Evolutionary conservation across 2,113 vertebrate species (phyloP).

Genomic region (Pardalotus punctatus): DNA sequence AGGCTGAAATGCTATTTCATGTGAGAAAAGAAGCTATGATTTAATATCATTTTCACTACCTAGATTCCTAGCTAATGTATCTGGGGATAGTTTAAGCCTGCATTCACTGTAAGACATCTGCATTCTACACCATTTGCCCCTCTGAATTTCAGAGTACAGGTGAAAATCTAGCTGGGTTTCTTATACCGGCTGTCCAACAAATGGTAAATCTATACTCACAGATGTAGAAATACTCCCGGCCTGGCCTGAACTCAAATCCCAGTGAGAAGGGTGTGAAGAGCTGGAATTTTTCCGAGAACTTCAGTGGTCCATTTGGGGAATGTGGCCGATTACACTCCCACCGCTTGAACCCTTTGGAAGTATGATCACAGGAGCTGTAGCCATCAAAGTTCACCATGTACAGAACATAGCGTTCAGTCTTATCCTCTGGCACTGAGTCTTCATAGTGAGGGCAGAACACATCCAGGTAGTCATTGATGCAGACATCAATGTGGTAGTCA

Average conservation of each 20-base stretch:
- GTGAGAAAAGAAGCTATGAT: slow-evolving; percentile 26
- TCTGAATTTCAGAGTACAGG: neutral
- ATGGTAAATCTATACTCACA: slow-evolving; percentile 84
- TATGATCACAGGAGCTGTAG: slow-evolving; percentile 97
- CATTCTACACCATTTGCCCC: neutral
- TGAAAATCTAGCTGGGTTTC: slow-evolving; percentile 36
- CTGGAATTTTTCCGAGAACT: slow-evolving; percentile 99
- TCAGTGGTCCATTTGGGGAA: slow-evolving; percentile 94
- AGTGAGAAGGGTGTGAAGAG: slow-evolving; percentile 99
- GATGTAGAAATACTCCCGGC: slow-evolving; percentile 99
- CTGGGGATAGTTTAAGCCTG: slow-evolving; percentile 17
- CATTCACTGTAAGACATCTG: slow-evolving; percentile 33
- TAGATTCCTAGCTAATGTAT: slow-evolving; percentile 48
- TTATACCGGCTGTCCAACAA: neutral
- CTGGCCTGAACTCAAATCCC: slow-evolving; percentile 98
- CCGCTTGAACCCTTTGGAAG: slow-evolving; percentile 97
- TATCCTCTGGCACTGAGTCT: slow-evolving; percentile 90
- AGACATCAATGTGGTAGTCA: slow-evolving; percentile 97
- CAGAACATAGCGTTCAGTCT: slow-evolving; percentile 93
- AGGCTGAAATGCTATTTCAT: slow-evolving; percentile 45
- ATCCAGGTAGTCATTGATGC: slow-evolving; percentile 98
- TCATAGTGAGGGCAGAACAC: slow-evolving; percentile 98
- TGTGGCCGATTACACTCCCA: slow-evolving; percentile 98
- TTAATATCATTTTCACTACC: slow-evolving; percentile 63
- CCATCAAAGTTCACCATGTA: slow-evolving; percentile 99